Evolutionary conservation across 2,113 vertebrate genomes (phyloP).

Genomic region (Enhydra lutris): DNA sequence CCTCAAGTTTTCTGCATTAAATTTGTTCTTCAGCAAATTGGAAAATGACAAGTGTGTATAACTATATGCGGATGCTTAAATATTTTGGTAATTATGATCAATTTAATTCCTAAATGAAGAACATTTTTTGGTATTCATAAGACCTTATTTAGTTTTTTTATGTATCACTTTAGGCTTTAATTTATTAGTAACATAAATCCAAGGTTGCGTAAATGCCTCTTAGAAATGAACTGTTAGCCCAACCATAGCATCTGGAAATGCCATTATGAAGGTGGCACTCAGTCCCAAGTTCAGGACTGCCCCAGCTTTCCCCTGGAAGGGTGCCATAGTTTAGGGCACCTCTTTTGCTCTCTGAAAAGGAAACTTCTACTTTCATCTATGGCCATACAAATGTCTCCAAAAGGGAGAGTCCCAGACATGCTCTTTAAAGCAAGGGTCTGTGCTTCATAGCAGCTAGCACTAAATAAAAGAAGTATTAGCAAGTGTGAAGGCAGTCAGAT

Average conservation of each 20-base stretch:
- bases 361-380: neutral
- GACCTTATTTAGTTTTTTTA: neutral
- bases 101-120: neutral
- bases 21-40: neutral
- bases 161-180: neutral
- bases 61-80: neutral
- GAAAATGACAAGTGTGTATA: neutral
- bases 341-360: neutral
- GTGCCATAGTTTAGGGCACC: neutral
- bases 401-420: neutral
- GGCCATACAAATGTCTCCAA: neutral
- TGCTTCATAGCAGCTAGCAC: neutral
- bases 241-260: neutral
- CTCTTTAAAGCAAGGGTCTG: neutral
- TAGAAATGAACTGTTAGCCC: neutral
- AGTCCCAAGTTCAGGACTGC: neutral
- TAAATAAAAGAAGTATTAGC: neutral
- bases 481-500: neutral
- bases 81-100: conserved; percentile 1
- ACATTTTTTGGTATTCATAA: neutral
- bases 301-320: neutral
- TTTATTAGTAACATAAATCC: neutral
- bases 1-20: neutral
- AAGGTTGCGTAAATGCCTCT: neutral
- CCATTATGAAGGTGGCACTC: neutral